Evolutionary conservation across 2,113 vertebrate genomes (phyloP).

Genomic region (Gulo gulo): DNA sequence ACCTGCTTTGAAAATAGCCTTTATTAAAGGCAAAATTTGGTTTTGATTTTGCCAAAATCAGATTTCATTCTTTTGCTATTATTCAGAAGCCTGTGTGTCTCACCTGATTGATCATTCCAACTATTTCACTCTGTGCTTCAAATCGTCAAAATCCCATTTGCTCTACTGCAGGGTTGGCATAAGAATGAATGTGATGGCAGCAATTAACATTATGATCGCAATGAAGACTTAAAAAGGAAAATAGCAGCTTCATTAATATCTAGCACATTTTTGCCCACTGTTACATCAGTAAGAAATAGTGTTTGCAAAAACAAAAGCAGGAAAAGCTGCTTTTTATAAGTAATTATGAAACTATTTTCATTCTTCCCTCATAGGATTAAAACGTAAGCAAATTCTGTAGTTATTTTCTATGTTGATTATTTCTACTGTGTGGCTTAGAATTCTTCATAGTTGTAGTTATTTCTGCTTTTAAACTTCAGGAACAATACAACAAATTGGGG

Average conservation of each 20-base stretch:
- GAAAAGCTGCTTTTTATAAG: constrained; percentile 36
- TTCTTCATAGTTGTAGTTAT: constrained; percentile 40
- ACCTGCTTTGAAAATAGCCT: constrained; percentile 47
- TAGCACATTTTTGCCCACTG: neutral
- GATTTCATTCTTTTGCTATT: constrained; percentile 58
- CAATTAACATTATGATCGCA: constrained; percentile 50
- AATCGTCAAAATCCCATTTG: constrained; percentile 63
- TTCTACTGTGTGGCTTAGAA: neutral
- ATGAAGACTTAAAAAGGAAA: constrained; percentile 44
- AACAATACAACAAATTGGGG: neutral
- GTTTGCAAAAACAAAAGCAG: constrained; percentile 28
- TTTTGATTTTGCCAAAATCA: constrained; percentile 55
- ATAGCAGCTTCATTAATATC: constrained; percentile 33
- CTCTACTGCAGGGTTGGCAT: constrained; percentile 55
- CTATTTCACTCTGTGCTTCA: constrained; percentile 59
- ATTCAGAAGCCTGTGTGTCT: constrained; percentile 46
- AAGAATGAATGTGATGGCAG: constrained; percentile 59
- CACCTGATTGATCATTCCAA: constrained; percentile 51
- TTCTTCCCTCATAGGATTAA: neutral
- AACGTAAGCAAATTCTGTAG: constrained; percentile 37
- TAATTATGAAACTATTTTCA: constrained; percentile 57
- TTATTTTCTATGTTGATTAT: constrained; percentile 34
- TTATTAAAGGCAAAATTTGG: constrained; percentile 44
- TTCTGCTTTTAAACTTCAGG: constrained; percentile 60
- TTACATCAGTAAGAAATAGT: constrained; percentile 25